Evolutionary conservation across 2,888 invertebrate genomes (phyloP).

Genomic region (Eupithecia tripunctaria): DNA sequence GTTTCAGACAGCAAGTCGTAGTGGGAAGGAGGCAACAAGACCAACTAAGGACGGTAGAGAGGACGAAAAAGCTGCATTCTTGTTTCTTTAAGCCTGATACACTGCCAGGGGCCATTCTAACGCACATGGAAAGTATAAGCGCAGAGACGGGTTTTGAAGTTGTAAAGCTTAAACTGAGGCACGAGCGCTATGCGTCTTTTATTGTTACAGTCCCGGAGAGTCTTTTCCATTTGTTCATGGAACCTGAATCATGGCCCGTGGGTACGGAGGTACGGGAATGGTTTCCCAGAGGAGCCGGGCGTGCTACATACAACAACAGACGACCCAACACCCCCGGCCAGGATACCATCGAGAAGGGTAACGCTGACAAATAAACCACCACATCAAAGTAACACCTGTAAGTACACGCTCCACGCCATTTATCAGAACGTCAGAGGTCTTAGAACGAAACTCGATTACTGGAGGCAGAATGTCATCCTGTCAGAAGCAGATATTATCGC

Average conservation of each 20-base stretch:
- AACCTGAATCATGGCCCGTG: neutral
- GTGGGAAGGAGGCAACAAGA: neutral
- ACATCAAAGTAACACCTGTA: no score
- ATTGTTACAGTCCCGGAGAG: neutral
- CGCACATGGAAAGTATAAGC: neutral
- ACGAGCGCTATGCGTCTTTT: neutral
- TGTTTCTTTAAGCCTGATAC: neutral
- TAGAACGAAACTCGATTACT: no score
- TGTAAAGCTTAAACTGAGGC: neutral
- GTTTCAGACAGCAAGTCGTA: neutral
- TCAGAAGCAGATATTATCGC: no score
- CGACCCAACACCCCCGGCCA: slow-evolving; percentile 2
- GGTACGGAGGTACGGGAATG: slow-evolving; percentile 72
- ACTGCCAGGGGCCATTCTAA: neutral
- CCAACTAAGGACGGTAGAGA: neutral
- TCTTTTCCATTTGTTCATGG: neutral
- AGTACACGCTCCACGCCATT: no score
- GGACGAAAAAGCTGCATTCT: neutral
- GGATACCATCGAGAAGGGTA: no score
- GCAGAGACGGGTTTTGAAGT: neutral
- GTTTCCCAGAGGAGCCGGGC: neutral
- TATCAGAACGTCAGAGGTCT: no score
- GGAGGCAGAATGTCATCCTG: no score
- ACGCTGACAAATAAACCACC: no score
- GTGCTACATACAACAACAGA: neutral